Percentiles rank a stretch among this genome's conserved stretches.
Conservation (phyloP, 2,113 vertebrate species). For the Misgurnus mizolepis region DNA sequence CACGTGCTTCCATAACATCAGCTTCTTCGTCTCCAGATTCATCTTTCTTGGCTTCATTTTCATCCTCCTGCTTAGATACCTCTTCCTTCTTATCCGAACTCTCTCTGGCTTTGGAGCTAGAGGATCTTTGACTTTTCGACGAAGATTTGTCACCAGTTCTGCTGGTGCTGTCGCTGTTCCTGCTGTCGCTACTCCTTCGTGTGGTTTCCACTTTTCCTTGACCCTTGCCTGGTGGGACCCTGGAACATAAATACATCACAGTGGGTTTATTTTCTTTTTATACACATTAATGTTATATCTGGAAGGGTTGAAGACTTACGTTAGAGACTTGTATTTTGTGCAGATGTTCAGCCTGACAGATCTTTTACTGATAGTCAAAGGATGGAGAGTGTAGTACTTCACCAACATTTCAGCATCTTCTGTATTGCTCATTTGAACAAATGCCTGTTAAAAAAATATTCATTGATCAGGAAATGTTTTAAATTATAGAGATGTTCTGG, state of each 20-base stretch:
- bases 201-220: slow-evolving; percentile 42
- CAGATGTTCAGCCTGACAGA: slow-evolving; percentile 74
- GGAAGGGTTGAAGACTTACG: slow-evolving; percentile 59
- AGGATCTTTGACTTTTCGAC: slow-evolving; percentile 45
- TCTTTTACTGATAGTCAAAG: slow-evolving; percentile 68
- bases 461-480: too few species aligned
- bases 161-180: slow-evolving; percentile 34
- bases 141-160: slow-evolving; percentile 50
- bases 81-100: slow-evolving; percentile 51
- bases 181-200: slow-evolving; percentile 30
- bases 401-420: slow-evolving; percentile 92
- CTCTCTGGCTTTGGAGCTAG: slow-evolving; percentile 57
- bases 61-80: slow-evolving; percentile 26
- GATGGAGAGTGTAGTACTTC: slow-evolving; percentile 88
- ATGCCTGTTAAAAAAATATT: slow-evolving; percentile 77
- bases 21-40: slow-evolving; percentile 54
- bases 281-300: background rate
- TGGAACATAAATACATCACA: slow-evolving; percentile 46
- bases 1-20: slow-evolving; percentile 61
- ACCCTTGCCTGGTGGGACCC: slow-evolving; percentile 62
- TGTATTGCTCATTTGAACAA: slow-evolving; percentile 87
- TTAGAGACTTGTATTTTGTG: slow-evolving; percentile 77
- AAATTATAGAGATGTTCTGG: too few species aligned
- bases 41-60: slow-evolving; percentile 23
- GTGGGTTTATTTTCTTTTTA: background rate